Conservation (phyloP, 2,888 invertebrate species). For the Perizoma flavofasciatum region DNA sequence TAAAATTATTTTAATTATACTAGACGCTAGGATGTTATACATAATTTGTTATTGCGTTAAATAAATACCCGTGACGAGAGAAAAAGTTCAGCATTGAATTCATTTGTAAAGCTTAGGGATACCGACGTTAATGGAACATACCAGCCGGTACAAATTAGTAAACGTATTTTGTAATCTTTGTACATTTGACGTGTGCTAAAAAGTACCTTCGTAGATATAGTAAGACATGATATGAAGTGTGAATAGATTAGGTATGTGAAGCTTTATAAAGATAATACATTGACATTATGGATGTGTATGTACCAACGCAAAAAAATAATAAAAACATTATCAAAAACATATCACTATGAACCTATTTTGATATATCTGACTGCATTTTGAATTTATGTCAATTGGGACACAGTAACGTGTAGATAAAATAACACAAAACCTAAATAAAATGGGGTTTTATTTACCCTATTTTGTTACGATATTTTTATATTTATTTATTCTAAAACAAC, state of each 20-base stretch:
- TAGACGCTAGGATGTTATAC: conserved; percentile 72
- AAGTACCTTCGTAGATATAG: conserved; percentile 75
- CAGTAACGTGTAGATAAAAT: too few species aligned
- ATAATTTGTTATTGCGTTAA: conserved; percentile 72
- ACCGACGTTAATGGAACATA: background rate
- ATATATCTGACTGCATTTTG: conserved; percentile 28
- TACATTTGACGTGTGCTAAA: conserved; percentile 63
- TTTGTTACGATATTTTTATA: too few species aligned
- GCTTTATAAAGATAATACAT: background rate
- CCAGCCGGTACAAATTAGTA: conserved; percentile 18
- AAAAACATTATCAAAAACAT: conserved; percentile 32
- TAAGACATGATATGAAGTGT: conserved; percentile 37
- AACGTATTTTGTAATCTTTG: background rate
- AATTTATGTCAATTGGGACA: conserved; percentile 1
- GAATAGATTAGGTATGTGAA: conserved; percentile 21
- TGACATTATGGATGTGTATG: background rate
- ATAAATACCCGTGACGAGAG: conserved; percentile 60
- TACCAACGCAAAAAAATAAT: conserved; percentile 12
- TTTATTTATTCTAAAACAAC: too few species aligned
- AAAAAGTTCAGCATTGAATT: conserved; percentile 78
- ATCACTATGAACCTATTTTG: conserved; percentile 22
- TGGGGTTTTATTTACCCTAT: too few species aligned
- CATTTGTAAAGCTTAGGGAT: conserved; percentile 3
- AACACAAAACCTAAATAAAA: too few species aligned
- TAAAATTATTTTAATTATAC: conserved; percentile 76